Evolutionary conservation across 1,140 invertebrate species (phyloP), one percentile per base, ranked within the genome.

Genomic region (Augochlora pura): DNA sequence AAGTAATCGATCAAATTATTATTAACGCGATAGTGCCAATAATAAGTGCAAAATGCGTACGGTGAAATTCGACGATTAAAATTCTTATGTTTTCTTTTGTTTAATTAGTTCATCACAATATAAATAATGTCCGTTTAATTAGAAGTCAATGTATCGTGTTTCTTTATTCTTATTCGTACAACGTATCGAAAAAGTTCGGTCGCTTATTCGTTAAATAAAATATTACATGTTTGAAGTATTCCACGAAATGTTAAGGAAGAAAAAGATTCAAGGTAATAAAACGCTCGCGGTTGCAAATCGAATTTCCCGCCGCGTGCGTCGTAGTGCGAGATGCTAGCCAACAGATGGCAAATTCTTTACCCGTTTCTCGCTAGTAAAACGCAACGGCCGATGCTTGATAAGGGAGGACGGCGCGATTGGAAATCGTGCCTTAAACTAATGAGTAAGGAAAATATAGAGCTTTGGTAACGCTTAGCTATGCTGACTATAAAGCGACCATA

Each of bases 361-460:
- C 1, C 6, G 1, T 76, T 83, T 86, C 86, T 86, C 73, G 69
- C 65, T 57, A 60, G 27, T 27, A 42, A 72, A 74, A 27, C 67
- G 0, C 1, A 14, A 18, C 18, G 0, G 0, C 0, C 0, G 1
- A 39, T 8, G 6, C 1, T 67, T 71, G 65, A 87, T 87, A 80
- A 46, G 39, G 1, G 32, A 0, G 49, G 0, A 1, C 32, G 23
- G 23, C 0, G 16, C n/a, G 0, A 0, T 0, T 0, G 0, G 0
- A 82, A 80, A 49, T 94, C 94, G 96, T 96, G 96, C 96, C 96
- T 96, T 96, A 96, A 96, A 96, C 95, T 96, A 96, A 96, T 96
- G 96, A 96, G 96, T 96, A 96, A 96, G 96, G 96, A 96, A 96
- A 96, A 96, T 96, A 96, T 95, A 95, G 94, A 95, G 96, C 95